Evolutionary conservation across 2,888 invertebrate species (phyloP), one percentile per base, ranked within the genome.

Genomic region (Trilocha varians): DNA sequence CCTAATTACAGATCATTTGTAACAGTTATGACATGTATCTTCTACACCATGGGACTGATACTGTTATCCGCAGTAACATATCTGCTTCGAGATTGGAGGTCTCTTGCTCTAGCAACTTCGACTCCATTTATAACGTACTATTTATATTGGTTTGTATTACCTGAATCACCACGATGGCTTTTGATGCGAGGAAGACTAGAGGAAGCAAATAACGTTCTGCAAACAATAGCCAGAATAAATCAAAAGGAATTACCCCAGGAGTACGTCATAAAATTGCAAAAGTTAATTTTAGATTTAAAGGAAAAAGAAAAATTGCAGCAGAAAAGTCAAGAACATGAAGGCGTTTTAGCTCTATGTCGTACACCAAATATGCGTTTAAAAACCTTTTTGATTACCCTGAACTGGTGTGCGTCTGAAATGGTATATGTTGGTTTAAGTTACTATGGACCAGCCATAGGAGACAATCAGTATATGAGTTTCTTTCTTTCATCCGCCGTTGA

Each of bases 141-240:
- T 59, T 76, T 94, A 6, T 96, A 95, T 63, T 91, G 94, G 91
- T 92, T 94, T 72, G 91, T 94, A 49, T 86, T 97, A 60, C 97
- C 96, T 0, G 97, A 97, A 78, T 96, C 96, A 5, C 96, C 96
- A 1, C 87, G 97, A 55, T 97, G 97, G 96, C 83, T 96, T n/a
- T 74, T 96, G 16, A 93, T 95, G 65, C 91, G 91, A 64, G 94
- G 94, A 11, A 88, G 91, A 45, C 86, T 94, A 32, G 92, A 93
- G 64, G 95, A 96, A 77, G 96, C 96, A 0, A 89, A 93, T 44
- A 88, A 88, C 47, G 91, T 96, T 48, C 71, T 97, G 4, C 91
- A 93, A 78, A 89, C 87, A 13, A 88, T 96, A 57, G 96, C 96
- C 2, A 88, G 85, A 59, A 87, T 92, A 0, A 97, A 97, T 65